phyloP scores from a whole-genome alignment of 2,888 invertebrate genomes.

The Drosophila parthenogenetica region DNA sequence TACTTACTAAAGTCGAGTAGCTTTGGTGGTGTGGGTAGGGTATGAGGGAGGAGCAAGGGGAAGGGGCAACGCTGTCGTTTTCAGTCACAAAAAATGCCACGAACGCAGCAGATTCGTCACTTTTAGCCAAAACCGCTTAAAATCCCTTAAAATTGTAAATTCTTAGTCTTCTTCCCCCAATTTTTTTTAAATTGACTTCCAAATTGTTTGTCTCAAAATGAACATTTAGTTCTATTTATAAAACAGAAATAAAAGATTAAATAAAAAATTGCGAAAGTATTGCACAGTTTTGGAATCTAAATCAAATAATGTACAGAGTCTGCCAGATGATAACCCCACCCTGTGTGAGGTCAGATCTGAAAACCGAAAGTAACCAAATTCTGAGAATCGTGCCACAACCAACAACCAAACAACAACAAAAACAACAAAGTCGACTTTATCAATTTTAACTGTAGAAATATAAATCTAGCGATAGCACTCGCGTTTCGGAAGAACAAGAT shows the following conservation, averaged over 20 bases:
- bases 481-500: not conserved
- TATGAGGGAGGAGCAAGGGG: not conserved
- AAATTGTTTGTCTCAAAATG: not conserved
- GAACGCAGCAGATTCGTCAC: constrained; percentile 40
- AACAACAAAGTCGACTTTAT: constrained; percentile 10
- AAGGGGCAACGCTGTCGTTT: constrained; percentile 16
- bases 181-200: not conserved
- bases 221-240: constrained; percentile 6
- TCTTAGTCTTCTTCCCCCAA: not conserved
- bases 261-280: constrained; percentile 11
- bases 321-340: constrained; percentile 39
- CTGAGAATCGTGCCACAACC: constrained; percentile 21
- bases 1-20: constrained; percentile 4
- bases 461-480: constrained; percentile 11
- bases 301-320: constrained; percentile 11
- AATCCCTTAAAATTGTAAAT: not conserved
- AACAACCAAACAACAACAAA: constrained; percentile 18
- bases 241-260: not conserved
- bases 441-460: constrained; percentile 24
- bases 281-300: constrained; percentile 7
- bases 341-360: constrained; percentile 9
- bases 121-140: not conserved
- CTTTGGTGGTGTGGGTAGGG: no score
- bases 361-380: constrained; percentile 28
- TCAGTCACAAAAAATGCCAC: constrained; percentile 49